These are phyloP conservation scores for Drosophila longiperda DNA, from an alignment of 2,888 invertebrate genomes.

Conservation along the genomic window DNA sequence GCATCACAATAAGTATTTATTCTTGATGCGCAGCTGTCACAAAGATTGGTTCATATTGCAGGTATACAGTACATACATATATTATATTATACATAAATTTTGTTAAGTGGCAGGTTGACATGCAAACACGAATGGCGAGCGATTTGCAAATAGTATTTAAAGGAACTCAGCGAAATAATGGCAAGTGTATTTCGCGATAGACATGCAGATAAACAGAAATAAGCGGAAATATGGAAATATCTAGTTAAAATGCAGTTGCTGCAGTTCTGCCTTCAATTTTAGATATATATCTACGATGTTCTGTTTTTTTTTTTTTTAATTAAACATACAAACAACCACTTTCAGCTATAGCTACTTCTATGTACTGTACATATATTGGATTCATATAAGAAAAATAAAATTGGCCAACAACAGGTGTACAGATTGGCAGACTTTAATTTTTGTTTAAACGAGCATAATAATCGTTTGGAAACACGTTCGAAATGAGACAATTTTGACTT, in stretches of 20 bases:
- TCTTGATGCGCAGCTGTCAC: neutral
- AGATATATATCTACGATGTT: neutral
- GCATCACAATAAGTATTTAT: neutral
- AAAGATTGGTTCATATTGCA: neutral
- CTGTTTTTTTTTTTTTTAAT: neutral
- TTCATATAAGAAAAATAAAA: neutral
- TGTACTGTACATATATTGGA: neutral
- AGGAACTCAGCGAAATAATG: constrained; percentile 3
- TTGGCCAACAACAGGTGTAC: neutral
- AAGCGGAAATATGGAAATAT: constrained; percentile 13
- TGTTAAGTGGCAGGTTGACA: constrained; percentile 5
- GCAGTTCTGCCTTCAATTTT: neutral
- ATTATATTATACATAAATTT: neutral
- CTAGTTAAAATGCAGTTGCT: constrained; percentile 1
- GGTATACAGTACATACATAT: neutral
- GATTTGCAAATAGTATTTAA: constrained; percentile 12
- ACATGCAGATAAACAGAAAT: constrained; percentile 6
- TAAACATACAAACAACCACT: neutral
- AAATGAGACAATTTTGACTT: constrained; percentile 24
- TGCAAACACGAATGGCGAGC: constrained; percentile 4
- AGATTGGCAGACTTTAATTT: neutral
- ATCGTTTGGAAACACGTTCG: constrained; percentile 18
- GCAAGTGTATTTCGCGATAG: neutral
- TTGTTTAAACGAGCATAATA: constrained; percentile 4
- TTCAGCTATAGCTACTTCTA: neutral